phyloP scores from a whole-genome alignment of 2,797 vertebrate species.

The Sebastes kiyomatsui region DNA sequence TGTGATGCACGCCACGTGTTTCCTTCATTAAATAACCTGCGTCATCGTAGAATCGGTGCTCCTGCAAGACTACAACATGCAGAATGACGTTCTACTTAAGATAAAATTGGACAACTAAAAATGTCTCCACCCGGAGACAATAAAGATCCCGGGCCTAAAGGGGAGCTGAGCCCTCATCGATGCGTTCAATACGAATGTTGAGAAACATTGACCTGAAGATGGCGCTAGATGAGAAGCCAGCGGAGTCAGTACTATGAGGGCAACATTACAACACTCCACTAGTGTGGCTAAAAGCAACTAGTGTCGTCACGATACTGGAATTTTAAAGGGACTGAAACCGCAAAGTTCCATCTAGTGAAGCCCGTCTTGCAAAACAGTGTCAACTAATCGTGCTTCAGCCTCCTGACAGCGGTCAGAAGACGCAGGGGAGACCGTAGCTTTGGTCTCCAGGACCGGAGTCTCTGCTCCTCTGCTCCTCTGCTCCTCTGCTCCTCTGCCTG shows the following conservation, averaged over 20 bases:
- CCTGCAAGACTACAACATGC: not conserved
- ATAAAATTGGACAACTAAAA: not conserved
- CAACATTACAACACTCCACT: too few relatives aligned
- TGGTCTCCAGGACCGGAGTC: too few relatives aligned
- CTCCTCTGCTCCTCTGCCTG: too few relatives aligned
- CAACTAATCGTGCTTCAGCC: too few relatives aligned
- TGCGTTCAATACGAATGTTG: not conserved
- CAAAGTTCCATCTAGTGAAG: fast-evolving
- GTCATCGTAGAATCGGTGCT: not conserved
- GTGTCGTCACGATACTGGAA: too few relatives aligned
- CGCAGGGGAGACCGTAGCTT: too few relatives aligned
- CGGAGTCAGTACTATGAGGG: not conserved
- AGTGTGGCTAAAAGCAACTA: too few relatives aligned
- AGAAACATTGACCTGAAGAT: not conserved
- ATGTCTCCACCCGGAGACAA: not conserved
- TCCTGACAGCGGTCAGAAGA: too few relatives aligned
- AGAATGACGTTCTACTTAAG: not conserved
- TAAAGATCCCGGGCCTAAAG: not conserved
- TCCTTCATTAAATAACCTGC: not conserved
- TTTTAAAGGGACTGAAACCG: too few relatives aligned
- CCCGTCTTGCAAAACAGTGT: too few relatives aligned
- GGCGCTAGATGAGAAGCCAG: not conserved
- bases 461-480: too few relatives aligned
- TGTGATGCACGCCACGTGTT: not conserved
- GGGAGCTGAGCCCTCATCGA: not conserved